A percentile compares a stretch with the other conserved stretches of the same genome.
These are phyloP conservation scores for Gymnothorax javanicus DNA, from an alignment of 2,797 vertebrate species.

Conservation along the genomic window DNA sequence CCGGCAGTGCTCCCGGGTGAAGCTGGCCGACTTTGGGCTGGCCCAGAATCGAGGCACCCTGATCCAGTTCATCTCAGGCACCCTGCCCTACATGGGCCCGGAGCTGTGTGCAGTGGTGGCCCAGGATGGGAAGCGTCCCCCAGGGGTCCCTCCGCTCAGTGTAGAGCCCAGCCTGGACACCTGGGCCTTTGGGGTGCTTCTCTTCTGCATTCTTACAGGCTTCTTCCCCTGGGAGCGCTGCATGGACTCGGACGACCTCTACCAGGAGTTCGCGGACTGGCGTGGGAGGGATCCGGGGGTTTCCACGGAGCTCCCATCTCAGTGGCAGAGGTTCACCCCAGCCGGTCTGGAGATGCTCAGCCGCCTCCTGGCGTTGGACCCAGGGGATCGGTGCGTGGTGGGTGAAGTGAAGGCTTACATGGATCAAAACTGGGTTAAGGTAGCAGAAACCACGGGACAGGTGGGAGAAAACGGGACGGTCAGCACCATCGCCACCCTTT, in stretches of 20 bases:
- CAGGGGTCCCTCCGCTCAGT: slow-evolving; percentile 62
- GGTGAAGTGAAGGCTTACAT: slow-evolving; percentile 68
- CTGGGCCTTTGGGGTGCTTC: slow-evolving; percentile 79
- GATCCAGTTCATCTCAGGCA: slow-evolving; percentile 74
- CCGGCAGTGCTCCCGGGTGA: slow-evolving; percentile 71
- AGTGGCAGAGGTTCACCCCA: slow-evolving; percentile 75
- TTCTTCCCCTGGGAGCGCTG: slow-evolving; percentile 81
- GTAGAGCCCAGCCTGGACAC: slow-evolving; percentile 78
- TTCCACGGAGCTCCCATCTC: slow-evolving; percentile 62
- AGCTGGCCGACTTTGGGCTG: slow-evolving; percentile 82
- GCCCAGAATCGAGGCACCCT: slow-evolving; percentile 76
- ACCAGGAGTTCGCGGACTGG: slow-evolving; percentile 77
- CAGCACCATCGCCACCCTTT: slow-evolving; percentile 32
- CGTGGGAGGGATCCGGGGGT: slow-evolving; percentile 44
- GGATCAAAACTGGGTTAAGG: slow-evolving; percentile 72
- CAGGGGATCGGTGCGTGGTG: slow-evolving; percentile 59
- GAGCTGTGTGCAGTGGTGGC: slow-evolving; percentile 73
- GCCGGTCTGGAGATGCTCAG: slow-evolving; percentile 76
- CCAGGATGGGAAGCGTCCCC: slow-evolving; percentile 61
- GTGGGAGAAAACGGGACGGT: slow-evolving; percentile 40
- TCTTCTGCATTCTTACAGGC: slow-evolving; percentile 80
- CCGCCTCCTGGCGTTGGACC: slow-evolving; percentile 68
- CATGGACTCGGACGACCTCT: slow-evolving; percentile 66
- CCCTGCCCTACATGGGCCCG: slow-evolving; percentile 78
- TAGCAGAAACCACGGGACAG: slow-evolving; percentile 30